Conservation (phyloP, 2,113 vertebrate species). For the Gambusia holbrooki region DNA sequence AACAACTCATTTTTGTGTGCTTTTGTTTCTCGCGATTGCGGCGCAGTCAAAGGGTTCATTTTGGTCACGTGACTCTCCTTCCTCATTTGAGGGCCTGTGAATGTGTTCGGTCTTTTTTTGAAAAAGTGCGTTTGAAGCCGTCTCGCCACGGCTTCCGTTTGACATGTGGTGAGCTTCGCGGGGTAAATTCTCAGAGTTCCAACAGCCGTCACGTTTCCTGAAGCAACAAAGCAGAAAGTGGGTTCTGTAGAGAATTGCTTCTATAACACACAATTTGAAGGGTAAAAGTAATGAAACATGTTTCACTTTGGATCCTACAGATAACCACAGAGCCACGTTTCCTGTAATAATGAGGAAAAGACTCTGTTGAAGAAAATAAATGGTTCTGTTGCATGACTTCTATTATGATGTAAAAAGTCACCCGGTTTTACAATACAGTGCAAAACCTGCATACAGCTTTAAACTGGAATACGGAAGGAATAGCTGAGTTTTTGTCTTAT, state of each 20-base stretch:
- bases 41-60: not conserved
- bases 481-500: too few relatives aligned
- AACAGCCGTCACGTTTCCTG: not conserved
- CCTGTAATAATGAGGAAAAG: too few relatives aligned
- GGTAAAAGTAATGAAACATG: too few relatives aligned
- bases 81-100: slow-evolving; percentile 19
- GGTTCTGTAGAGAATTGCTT: not conserved
- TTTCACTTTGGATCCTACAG: too few relatives aligned
- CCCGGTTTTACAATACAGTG: too few relatives aligned
- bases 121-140: slow-evolving; percentile 28
- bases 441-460: too few relatives aligned
- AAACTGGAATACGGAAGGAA: too few relatives aligned
- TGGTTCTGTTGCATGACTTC: too few relatives aligned
- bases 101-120: slow-evolving; percentile 12
- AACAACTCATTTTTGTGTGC: slow-evolving; percentile 4
- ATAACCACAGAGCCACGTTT: too few relatives aligned
- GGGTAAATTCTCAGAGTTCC: not conserved
- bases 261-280: too few relatives aligned
- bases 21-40: slow-evolving; percentile 5
- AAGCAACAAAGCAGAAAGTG: not conserved
- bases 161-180: not conserved
- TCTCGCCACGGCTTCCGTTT: slow-evolving; percentile 7
- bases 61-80: slow-evolving; percentile 31
- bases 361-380: too few relatives aligned
- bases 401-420: too few relatives aligned